Evolutionary conservation across 2,888 invertebrate species (phyloP), one percentile per base, ranked within the genome.

Genomic region (Bellardia bayeri): DNA sequence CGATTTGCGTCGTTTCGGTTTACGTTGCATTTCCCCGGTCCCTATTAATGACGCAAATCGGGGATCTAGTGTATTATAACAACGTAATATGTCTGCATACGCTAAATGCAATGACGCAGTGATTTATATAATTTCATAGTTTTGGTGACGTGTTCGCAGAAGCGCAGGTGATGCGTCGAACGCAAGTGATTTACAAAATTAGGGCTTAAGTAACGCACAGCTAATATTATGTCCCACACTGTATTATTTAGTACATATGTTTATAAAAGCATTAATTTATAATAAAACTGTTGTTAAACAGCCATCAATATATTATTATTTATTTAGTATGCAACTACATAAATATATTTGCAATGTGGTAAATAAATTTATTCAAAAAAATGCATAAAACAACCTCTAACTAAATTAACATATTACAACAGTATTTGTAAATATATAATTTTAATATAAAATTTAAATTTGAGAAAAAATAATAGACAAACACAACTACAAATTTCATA

Each of bases 201-300:
- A 23, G 23, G 23, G 23, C 23, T 1, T 23, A 45, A 45, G 6
- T 63, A 63, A 14, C 7, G 2, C n/a, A 37, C 14, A 40, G 37
- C 63, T 40, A 51, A 16, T 1, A 14, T 63, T 75, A n/a, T 75
- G 49, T 2, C 13, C 75, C 0, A 11, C 23, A 63, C 51, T 75
- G 49, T 75, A 33, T 11, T 11, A 30, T 33, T 45, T 30, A 61
- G 6, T 42, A 3, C 5, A 30, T 14, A 42, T 30, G 5, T n/a
- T 51, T 56, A 58, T 30, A 11, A 68, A 45, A 54, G n/a, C 33
- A 54, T 71, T 80, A 40, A 63, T 51, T 40, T 71, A 63, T 30
- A 80, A 71, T 80, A 40, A 80, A 56, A 54, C 71, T 80, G 63
- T 75, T 61, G 74, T 80, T 58, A 63, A 76, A 51, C 80, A 61